A percentile compares a stretch with the other conserved stretches of the same genome.
These are phyloP conservation scores for Harpalus rubripes DNA, from an alignment of 2,888 invertebrate species.

Conservation along the genomic window DNA sequence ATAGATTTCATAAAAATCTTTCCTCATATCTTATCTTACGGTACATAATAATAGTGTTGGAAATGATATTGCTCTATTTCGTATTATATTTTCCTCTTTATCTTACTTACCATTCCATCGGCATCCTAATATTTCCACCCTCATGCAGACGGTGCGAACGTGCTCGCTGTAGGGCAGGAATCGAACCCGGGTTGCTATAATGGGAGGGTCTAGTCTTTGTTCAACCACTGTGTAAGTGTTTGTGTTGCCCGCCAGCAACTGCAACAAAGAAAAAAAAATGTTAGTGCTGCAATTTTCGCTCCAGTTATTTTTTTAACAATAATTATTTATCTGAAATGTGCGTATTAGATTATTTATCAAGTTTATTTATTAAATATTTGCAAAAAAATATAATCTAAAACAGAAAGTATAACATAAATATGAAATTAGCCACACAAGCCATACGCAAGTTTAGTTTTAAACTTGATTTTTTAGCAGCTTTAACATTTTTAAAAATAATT, in stretches of 20 bases:
- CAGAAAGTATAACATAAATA: too few species aligned
- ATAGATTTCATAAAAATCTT: too few species aligned
- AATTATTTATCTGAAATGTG: background rate
- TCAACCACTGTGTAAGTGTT: slow-evolving; percentile 89
- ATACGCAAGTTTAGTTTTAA: too few species aligned
- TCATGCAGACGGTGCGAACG: slow-evolving; percentile 88
- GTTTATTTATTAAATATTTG: background rate
- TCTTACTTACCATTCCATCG: slow-evolving; percentile 84
- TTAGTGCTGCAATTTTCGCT: background rate
- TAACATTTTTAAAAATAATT: too few species aligned
- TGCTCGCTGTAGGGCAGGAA: slow-evolving; percentile 89
- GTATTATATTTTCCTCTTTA: background rate
- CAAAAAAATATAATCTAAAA: background rate
- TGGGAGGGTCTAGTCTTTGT: slow-evolving; percentile 86
- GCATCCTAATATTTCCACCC: slow-evolving; percentile 91
- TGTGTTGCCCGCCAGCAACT: slow-evolving; percentile 89
- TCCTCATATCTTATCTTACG: too few species aligned
- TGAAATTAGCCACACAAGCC: too few species aligned
- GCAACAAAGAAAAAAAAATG: slow-evolving; percentile 72
- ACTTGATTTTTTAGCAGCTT: too few species aligned
- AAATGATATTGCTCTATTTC: background rate
- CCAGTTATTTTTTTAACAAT: background rate
- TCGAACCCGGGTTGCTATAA: slow-evolving; percentile 87
- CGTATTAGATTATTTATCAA: too few species aligned
- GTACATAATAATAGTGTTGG: background rate